A percentile compares a stretch with the other conserved stretches of the same genome.
Evolutionary conservation across 1,140 invertebrate genomes (phyloP).

Genomic region (Drosophila fuyamai): DNA sequence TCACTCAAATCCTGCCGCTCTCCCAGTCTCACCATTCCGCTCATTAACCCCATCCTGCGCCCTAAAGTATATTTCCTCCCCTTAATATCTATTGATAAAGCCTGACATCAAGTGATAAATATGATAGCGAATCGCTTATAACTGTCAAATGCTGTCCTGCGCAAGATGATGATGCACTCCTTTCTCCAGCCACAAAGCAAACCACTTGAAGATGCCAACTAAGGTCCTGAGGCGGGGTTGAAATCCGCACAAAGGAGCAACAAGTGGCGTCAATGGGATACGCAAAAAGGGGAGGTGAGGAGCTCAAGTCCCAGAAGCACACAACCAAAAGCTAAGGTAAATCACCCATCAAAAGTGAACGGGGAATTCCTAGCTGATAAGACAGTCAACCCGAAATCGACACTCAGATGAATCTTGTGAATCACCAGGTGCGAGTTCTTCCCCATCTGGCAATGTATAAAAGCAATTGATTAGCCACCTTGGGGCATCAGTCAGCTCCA

Average conservation of each 20-base stretch:
- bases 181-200: slow-evolving; percentile 1
- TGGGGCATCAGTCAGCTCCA: slow-evolving; percentile 33
- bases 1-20: slow-evolving; percentile 43
- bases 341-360: slow-evolving; percentile 19
- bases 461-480: background rate
- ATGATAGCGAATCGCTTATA: slow-evolving; percentile 33
- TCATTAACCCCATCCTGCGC: slow-evolving; percentile 14
- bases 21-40: slow-evolving; percentile 17
- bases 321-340: slow-evolving; percentile 22
- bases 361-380: slow-evolving; percentile 61
- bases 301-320: slow-evolving; percentile 20
- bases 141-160: slow-evolving; percentile 49
- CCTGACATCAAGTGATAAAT: slow-evolving; percentile 34
- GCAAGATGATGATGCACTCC: slow-evolving; percentile 33
- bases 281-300: slow-evolving; percentile 9
- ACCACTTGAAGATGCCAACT: slow-evolving; percentile 38
- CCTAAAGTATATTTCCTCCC: background rate
- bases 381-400: background rate
- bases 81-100: slow-evolving; percentile 42
- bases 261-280: slow-evolving; percentile 36
- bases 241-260: slow-evolving; percentile 32
- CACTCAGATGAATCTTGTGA: slow-evolving; percentile 36
- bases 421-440: slow-evolving; percentile 50
- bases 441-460: slow-evolving; percentile 32
- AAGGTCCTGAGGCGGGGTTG: slow-evolving; percentile 7